Evolutionary conservation across 2,888 invertebrate genomes (phyloP), one percentile per base, ranked within the genome.

Genomic region (Spatulosminthurus flaviceps): DNA sequence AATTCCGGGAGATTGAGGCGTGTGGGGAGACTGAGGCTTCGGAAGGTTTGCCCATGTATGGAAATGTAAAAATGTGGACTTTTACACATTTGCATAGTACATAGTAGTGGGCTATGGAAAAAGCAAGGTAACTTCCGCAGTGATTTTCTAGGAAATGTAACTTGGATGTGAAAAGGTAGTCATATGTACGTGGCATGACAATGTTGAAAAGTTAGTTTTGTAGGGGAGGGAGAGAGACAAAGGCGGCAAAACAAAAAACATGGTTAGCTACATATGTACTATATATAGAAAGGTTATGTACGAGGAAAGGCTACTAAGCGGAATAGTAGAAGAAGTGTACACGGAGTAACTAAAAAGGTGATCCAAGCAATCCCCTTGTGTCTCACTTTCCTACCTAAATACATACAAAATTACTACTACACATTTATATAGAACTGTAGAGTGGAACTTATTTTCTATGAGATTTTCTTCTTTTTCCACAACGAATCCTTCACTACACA

Each of bases 371-470:
- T 67, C 13, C 67, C 29, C 67, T 13, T 24, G 19, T 67, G 67
- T 28, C 26, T 26, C 67, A 67, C 29, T 28, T 26, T 26, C 7
- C 13, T 26, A 67, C 28, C 26, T 13, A 67, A 67, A 28, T 72
- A 61, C 34, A 61, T 61, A 75, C 64, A 19, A 75, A 64, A 75
- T 75, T 75, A 75, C 75, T 64, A 75, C 41, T 41, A 41, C 41
- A 41, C 19, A 66, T 75, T 75, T 75, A 24, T 64, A 64, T 16
- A 60, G 51, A 51, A 26, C 24, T n/a, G 16, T 67, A 67, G 67
- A 28, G 67, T 16, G 67, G 67, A 67, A 67, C 67, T 67, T 67
- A 67, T 67, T 67, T 67, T 28, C 67, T 22, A 67, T 9, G 67
- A 24, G 26, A 51, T 67, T 67, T 51, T 51, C 29, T 67, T 67